Percentiles rank a stretch among this genome's conserved stretches.
Evolutionary conservation across 2,888 invertebrate genomes (phyloP).

Genomic region (Netelia inedita): DNA sequence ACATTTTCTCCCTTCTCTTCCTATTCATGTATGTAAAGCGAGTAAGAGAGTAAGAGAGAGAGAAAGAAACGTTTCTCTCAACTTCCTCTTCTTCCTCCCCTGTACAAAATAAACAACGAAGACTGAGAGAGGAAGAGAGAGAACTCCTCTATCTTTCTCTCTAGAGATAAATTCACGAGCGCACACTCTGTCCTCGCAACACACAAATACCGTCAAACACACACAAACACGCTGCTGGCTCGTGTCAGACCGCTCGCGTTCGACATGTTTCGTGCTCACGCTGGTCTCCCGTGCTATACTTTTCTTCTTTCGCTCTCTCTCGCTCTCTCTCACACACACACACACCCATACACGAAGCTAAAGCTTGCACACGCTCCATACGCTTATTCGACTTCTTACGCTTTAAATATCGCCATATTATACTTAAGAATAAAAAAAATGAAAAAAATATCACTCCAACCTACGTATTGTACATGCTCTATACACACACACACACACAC

Average conservation of each 20-base stretch:
- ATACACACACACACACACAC: no score
- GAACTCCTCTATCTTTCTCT: constrained; percentile 16
- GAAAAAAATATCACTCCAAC: no score
- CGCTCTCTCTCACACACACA: background rate
- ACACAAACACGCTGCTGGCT: constrained; percentile 64
- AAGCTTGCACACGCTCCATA: constrained; percentile 18
- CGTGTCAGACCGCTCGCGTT: constrained; percentile 60
- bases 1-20: constrained; percentile 27
- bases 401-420: background rate
- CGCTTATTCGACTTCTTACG: constrained; percentile 6
- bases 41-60: constrained; percentile 30
- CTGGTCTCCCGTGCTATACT: background rate
- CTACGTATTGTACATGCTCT: no score
- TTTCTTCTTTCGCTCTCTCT: constrained; percentile 4
- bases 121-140: constrained; percentile 11
- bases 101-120: constrained; percentile 1
- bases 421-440: background rate
- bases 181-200: constrained; percentile 62
- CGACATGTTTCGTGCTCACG: constrained; percentile 53
- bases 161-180: constrained; percentile 73
- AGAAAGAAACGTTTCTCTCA: background rate
- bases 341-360: no score
- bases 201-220: constrained; percentile 53
- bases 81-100: constrained; percentile 6
- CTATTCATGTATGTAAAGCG: constrained; percentile 1